Evolutionary conservation across 2,797 vertebrate species (phyloP).

Genomic region (Esox masquinongy): DNA sequence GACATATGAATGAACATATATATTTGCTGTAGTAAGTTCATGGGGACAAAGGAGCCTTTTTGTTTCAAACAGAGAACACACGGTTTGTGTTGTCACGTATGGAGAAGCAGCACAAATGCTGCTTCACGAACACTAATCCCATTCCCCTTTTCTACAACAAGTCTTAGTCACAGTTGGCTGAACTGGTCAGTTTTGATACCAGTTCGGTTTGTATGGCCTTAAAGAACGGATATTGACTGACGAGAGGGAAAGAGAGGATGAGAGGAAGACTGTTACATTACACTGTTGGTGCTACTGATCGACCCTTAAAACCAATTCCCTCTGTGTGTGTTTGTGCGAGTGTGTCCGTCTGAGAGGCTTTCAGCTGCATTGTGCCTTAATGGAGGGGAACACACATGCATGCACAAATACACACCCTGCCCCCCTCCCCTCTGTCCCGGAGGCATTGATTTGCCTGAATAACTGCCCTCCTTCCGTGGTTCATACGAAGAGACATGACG

Average conservation of each 20-base stretch:
- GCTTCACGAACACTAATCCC: not conserved
- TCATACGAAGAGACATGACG: constrained; percentile 73
- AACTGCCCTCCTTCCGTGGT: constrained; percentile 47
- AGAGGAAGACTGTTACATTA: constrained; percentile 62
- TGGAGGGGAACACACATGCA: constrained; percentile 36
- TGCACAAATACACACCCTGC: constrained; percentile 30
- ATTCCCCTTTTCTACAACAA: not conserved
- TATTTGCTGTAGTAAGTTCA: not conserved
- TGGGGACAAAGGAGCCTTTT: not conserved
- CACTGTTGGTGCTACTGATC: constrained; percentile 58
- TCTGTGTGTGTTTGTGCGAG: constrained; percentile 17
- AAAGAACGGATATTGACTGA: constrained; percentile 35
- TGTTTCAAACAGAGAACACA: not conserved
- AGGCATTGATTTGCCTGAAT: constrained; percentile 69
- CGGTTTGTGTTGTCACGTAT: not conserved
- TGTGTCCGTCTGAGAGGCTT: constrained; percentile 44
- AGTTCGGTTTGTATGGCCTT: constrained; percentile 29
- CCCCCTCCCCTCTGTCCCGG: constrained; percentile 21
- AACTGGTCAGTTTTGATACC: not conserved
- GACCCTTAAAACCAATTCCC: constrained; percentile 56
- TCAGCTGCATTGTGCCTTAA: constrained; percentile 65
- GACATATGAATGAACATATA: not conserved
- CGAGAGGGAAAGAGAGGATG: not conserved
- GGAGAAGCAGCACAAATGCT: not conserved
- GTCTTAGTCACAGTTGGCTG: not conserved